Evolutionary conservation across 2,797 vertebrate genomes (phyloP).

Genomic region (Sebastes matsubarae): DNA sequence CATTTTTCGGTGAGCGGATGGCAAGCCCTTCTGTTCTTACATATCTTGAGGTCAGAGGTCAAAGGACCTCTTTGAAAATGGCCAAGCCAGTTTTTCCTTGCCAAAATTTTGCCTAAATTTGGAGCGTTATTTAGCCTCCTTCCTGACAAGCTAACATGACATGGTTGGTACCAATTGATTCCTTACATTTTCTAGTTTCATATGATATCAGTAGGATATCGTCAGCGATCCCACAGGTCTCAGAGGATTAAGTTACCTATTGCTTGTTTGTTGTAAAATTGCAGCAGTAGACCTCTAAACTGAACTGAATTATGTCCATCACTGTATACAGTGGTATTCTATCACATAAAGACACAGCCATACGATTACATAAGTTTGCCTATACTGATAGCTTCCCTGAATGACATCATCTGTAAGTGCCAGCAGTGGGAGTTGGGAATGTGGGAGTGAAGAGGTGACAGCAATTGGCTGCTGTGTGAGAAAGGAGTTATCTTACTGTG

Average conservation of each 20-base stretch:
- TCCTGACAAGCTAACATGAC: no score
- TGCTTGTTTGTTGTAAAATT: not conserved
- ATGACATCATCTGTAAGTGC: slow-evolving; percentile 42
- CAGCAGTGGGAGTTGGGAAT: slow-evolving; percentile 23
- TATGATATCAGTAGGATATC: no score
- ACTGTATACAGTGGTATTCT: not conserved
- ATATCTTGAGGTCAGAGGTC: no score
- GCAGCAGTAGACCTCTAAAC: not conserved
- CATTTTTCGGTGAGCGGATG: no score
- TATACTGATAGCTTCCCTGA: not conserved
- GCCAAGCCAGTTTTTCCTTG: no score
- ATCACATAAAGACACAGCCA: not conserved
- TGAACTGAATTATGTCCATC: not conserved
- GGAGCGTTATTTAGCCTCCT: no score
- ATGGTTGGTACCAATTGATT: no score
- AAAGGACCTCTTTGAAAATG: no score
- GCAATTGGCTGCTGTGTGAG: slow-evolving; percentile 46
- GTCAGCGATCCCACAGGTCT: no score
- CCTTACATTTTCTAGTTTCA: no score
- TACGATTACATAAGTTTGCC: slow-evolving; percentile 7
- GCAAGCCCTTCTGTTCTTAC: no score
- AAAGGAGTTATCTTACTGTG: slow-evolving; percentile 42
- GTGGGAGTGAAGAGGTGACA: slow-evolving; percentile 47
- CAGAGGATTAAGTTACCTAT: not conserved
- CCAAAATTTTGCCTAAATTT: no score